Percentiles rank a stretch among this genome's conserved stretches.
Conservation (phyloP, 2,113 vertebrate species). For the Aegotheles bennettii region DNA sequence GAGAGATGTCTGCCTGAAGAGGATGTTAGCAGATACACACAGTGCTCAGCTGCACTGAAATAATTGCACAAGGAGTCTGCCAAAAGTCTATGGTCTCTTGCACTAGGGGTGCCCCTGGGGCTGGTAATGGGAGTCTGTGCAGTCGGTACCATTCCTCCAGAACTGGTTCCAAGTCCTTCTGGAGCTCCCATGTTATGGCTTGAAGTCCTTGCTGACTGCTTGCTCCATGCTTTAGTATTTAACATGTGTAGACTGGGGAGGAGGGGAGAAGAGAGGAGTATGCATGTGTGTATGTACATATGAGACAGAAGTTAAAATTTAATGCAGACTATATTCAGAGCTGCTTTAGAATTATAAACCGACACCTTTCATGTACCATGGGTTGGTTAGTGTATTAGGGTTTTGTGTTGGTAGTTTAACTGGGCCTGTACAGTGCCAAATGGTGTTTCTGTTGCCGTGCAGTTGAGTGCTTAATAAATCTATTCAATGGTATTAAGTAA, state of each 20-base stretch:
- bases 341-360: not conserved
- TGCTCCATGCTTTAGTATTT: not conserved
- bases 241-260: not conserved
- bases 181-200: not conserved
- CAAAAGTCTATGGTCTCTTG: not conserved
- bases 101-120: not conserved
- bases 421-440: not conserved
- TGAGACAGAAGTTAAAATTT: not conserved
- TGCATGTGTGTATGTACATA: not conserved
- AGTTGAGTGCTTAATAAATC: slow-evolving; percentile 47
- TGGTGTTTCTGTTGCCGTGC: slow-evolving; percentile 20
- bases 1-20: not conserved
- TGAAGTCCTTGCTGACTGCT: not conserved
- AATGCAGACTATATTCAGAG: not conserved
- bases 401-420: slow-evolving; percentile 4
- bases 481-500: slow-evolving; percentile 2
- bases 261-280: rapidly evolving
- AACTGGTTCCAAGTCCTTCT: not conserved
- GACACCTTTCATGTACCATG: not conserved
- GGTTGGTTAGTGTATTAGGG: not conserved
- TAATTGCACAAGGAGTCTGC: not conserved
- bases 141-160: not conserved
- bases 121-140: not conserved
- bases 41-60: not conserved
- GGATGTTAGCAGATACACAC: not conserved